Conservation (phyloP, 2,888 invertebrate species). For the Graphium colonna region DNA sequence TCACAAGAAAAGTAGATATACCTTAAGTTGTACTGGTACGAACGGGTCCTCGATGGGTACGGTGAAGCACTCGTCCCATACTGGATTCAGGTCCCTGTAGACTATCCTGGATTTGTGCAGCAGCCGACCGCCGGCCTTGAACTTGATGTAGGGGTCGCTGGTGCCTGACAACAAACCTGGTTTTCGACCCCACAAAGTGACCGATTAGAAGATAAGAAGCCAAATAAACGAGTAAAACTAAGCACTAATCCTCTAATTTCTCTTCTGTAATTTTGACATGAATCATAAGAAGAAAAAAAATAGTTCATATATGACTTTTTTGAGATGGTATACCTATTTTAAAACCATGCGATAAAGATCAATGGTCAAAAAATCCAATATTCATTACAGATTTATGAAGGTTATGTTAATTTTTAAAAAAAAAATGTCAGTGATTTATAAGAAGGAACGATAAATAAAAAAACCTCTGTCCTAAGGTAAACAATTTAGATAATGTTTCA, state of each 20-base stretch:
- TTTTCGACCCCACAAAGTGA: slow-evolving; percentile 66
- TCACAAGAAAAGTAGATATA: slow-evolving; percentile 39
- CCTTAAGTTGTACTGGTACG: slow-evolving; percentile 91
- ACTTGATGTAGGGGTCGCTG: slow-evolving; percentile 98
- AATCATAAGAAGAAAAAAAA: too few species aligned
- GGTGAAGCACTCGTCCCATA: slow-evolving; percentile 98
- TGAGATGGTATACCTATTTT: too few species aligned
- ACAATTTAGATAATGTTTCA: slow-evolving; percentile 8
- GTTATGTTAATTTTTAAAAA: too few species aligned
- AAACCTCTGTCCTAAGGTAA: not conserved
- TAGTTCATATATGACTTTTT: too few species aligned
- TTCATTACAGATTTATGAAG: too few species aligned
- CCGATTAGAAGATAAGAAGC: slow-evolving; percentile 66
- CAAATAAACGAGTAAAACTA: slow-evolving; percentile 45
- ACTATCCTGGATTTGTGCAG: slow-evolving; percentile 97
- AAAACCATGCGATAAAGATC: too few species aligned
- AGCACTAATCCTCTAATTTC: too few species aligned
- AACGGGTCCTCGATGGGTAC: slow-evolving; percentile 96
- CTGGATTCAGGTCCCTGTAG: slow-evolving; percentile 95
- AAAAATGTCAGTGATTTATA: too few species aligned
- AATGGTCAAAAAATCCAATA: too few species aligned
- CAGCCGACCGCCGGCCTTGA: slow-evolving; percentile 91
- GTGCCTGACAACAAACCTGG: slow-evolving; percentile 86
- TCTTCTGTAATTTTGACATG: too few species aligned
- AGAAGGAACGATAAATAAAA: too few species aligned